Percentiles rank a stretch among this genome's conserved stretches.
phyloP scores from a whole-genome alignment of 2,888 invertebrate genomes.

The Epicampocera succincta region DNA sequence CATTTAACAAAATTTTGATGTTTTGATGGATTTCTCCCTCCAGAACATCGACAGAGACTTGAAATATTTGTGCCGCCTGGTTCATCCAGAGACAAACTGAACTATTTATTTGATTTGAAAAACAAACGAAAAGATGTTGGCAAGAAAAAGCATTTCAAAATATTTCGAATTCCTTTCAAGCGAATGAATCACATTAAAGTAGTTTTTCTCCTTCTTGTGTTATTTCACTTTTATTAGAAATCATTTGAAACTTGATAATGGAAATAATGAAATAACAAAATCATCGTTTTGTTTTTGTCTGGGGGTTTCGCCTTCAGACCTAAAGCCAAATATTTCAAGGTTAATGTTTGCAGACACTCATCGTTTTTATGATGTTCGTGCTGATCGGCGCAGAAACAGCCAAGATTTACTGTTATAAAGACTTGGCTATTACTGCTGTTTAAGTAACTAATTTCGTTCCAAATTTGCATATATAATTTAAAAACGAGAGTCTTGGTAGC shows the following conservation, averaged over 20 bases:
- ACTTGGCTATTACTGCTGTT: slow-evolving; percentile 18
- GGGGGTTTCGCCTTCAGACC: too few relatives aligned
- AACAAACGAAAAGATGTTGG: too few relatives aligned
- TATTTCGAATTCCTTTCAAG: slow-evolving; percentile 62
- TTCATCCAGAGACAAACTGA: slow-evolving; percentile 18
- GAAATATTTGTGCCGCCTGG: slow-evolving; percentile 57
- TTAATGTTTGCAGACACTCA: slow-evolving; percentile 53
- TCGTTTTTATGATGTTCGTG: slow-evolving; percentile 32
- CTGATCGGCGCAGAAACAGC: slow-evolving; percentile 30
- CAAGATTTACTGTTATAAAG: slow-evolving; percentile 59
- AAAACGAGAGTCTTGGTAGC: slow-evolving; percentile 54
- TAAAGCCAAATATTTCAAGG: slow-evolving; percentile 61
- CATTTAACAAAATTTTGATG: slow-evolving; percentile 61
- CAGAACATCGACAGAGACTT: slow-evolving; percentile 53
- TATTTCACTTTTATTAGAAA: slow-evolving; percentile 2
- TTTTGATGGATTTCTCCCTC: slow-evolving; percentile 71
- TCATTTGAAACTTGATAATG: slow-evolving; percentile 38
- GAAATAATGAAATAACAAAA: slow-evolving; percentile 37
- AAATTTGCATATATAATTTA: slow-evolving; percentile 63
- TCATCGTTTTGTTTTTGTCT: slow-evolving; percentile 34
- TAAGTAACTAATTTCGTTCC: slow-evolving; percentile 6
- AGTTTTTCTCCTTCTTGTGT: background rate
- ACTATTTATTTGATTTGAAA: background rate
- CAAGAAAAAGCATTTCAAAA: slow-evolving; percentile 46
- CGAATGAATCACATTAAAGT: slow-evolving; percentile 55